These are phyloP conservation scores for Drosophila paulistorum DNA, from an alignment of 1,140 invertebrate genomes.

Conservation along the genomic window DNA sequence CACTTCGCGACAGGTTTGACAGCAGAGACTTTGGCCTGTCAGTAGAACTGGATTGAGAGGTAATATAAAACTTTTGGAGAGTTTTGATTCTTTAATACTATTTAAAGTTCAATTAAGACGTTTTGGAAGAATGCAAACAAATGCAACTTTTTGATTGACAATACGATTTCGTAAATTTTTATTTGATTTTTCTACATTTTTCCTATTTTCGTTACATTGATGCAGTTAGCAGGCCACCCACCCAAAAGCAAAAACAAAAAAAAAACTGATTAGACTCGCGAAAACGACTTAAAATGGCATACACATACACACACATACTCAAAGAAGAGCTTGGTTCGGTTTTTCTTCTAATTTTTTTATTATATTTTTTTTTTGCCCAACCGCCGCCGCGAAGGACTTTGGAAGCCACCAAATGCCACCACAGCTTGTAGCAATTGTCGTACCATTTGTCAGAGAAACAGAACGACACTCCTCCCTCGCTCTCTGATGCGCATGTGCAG, in stretches of 20 bases:
- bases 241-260: background rate
- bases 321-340: background rate
- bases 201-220: background rate
- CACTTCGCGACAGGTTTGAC: conserved; percentile 79
- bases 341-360: conserved; percentile 12
- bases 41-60: conserved; percentile 29
- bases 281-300: background rate
- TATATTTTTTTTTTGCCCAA: conserved; percentile 37
- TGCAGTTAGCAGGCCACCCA: background rate
- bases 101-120: conserved; percentile 77
- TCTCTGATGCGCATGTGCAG: conserved; percentile 69
- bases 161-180: conserved; percentile 3
- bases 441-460: conserved; percentile 81
- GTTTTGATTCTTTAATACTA: conserved; percentile 22
- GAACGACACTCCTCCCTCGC: conserved; percentile 77
- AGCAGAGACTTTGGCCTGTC: conserved; percentile 73
- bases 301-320: background rate
- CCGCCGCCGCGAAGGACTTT: conserved; percentile 38
- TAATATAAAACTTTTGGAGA: background rate
- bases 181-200: background rate
- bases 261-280: background rate
- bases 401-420: conserved; percentile 76
- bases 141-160: conserved; percentile 50
- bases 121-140: conserved; percentile 1
- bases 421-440: conserved; percentile 82